phyloP scores from a whole-genome alignment of 2,113 vertebrate genomes.

The Crotalus tigris region DNA sequence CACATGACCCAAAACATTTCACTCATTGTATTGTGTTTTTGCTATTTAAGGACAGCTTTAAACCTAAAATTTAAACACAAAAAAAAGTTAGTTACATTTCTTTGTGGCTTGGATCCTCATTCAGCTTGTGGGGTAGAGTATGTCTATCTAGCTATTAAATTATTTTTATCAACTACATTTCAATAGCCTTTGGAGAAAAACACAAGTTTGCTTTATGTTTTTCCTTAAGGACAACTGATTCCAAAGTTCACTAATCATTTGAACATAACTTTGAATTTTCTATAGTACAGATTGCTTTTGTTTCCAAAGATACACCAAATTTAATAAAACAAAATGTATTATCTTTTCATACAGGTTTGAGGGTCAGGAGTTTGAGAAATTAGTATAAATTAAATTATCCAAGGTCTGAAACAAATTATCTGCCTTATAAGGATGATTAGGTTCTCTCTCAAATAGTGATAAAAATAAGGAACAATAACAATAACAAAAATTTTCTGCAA shows the following conservation, averaged over 20 bases:
- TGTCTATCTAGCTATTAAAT: not conserved
- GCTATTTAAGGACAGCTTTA: not conserved
- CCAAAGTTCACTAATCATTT: not conserved
- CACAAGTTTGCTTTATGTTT: not conserved
- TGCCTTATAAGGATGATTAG: not conserved
- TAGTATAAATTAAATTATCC: constrained; percentile 11
- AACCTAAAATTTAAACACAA: not conserved
- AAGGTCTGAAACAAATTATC: not conserved
- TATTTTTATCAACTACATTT: not conserved
- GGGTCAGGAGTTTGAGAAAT: not conserved
- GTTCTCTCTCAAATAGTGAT: not conserved
- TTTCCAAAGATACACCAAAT: not conserved
- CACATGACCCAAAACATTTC: not conserved
- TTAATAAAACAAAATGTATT: constrained; percentile 10
- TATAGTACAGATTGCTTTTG: not conserved
- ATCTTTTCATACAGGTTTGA: not conserved
- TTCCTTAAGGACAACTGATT: not conserved
- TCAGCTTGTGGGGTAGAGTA: not conserved
- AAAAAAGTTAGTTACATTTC: not conserved
- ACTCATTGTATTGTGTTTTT: not conserved
- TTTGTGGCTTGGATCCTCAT: not conserved
- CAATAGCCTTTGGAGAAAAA: too few relatives aligned
- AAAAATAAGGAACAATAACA: not conserved
- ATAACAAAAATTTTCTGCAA: not conserved
- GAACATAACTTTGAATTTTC: not conserved